Evolutionary conservation across 2,113 vertebrate genomes (phyloP), one percentile per base, ranked within the genome.

Genomic region (Cebidichthys violaceus): DNA sequence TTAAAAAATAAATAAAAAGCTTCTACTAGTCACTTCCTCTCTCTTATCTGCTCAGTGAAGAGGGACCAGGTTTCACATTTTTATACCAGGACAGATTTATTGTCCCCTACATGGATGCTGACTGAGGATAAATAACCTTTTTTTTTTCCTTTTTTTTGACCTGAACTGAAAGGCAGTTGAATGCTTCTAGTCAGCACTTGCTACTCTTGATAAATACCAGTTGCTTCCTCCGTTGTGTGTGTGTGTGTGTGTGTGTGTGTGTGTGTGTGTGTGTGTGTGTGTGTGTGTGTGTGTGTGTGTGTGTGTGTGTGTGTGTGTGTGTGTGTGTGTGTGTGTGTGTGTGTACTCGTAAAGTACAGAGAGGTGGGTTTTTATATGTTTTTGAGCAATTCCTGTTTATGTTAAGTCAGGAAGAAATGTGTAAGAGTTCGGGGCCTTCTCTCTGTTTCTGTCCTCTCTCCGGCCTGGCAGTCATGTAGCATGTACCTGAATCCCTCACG

Each of bases 401-500:
- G 24, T 54, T 35, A 54, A 35, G 72, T 90, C 29, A 22, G 22
- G 61, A 76, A 73, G 66, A 75, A 72, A 24, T 60, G 20, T 75
- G 67, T 68, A 11, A 24, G 45, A 37, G 54, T 67, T 59, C 5
- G 47, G 66, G 18, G 6, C n/a, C 43, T 62, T 78, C 45, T n/a
- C 39, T 70, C 62, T 75, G 68, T 52, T 60, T 70, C 4, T 15
- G 1, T 68, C 55, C 52, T 67, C 52, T 10, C 59, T 75, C 77
- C 62, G 66, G 57, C 71, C 57, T 77, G 79, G 76, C 86, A 29
- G 76, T 89, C 43, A 86, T 90, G 89, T 92, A 92, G 90, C 92
- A 92, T 80, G 88, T 66, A 84, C 54, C 76, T 80, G 78, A 88
- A 83, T 73, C 82, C 60, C 61, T 85, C 50, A 86, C 37, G 13